phyloP scores from a whole-genome alignment of 2,888 invertebrate species.

The Drosophila anomalipes region DNA sequence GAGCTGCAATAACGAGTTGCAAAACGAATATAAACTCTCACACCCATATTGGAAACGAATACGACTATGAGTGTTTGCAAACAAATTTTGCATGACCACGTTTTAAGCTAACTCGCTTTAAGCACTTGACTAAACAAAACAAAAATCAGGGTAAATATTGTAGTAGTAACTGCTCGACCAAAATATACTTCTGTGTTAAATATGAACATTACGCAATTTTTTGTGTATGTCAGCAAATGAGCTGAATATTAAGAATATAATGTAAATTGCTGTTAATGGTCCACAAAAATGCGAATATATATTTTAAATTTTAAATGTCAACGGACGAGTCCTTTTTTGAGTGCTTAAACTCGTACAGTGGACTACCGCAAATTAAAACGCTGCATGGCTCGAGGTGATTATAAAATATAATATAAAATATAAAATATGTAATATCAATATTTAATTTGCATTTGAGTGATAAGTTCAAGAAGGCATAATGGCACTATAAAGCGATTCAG shows the following conservation, averaged over 20 bases:
- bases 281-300: neutral
- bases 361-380: neutral
- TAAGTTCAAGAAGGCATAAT: neutral
- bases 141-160: neutral
- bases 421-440: neutral
- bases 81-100: slow-evolving; percentile 19
- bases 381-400: neutral
- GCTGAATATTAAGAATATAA: neutral
- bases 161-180: neutral
- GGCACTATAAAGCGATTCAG: neutral
- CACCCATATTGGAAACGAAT: neutral
- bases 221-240: neutral
- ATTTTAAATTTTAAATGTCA: neutral
- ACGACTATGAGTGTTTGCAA: slow-evolving; percentile 12
- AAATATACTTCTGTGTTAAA: neutral
- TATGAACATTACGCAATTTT: neutral
- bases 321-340: neutral
- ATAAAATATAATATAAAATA: neutral
- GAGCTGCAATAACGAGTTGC: slow-evolving; percentile 16
- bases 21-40: neutral
- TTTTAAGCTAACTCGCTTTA: slow-evolving; percentile 9
- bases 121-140: neutral
- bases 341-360: neutral
- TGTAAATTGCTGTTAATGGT: neutral
- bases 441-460: neutral